These are phyloP conservation scores for Dromius quadrimaculatus DNA, from an alignment of 2,888 invertebrate genomes.

Conservation along the genomic window DNA sequence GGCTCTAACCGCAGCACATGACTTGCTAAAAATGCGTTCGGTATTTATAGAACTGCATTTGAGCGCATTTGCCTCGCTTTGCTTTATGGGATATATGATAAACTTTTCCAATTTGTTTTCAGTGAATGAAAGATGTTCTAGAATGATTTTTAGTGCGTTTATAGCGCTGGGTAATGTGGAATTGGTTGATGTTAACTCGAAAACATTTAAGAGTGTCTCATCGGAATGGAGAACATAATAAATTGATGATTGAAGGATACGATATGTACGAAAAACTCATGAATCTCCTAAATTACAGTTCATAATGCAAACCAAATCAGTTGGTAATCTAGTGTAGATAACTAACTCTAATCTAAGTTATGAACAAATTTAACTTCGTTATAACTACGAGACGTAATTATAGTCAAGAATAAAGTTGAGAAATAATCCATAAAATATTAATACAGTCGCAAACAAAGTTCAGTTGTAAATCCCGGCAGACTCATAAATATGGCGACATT, in stretches of 20 bases:
- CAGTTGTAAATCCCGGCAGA: conserved; percentile 8
- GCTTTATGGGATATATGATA: conserved; percentile 38
- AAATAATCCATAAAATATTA: conserved; percentile 30
- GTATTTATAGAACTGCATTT: conserved; percentile 36
- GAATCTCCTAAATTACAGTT: too few species aligned
- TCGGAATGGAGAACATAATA: too few species aligned
- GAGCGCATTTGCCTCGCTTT: conserved; percentile 10
- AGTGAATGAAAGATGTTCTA: conserved; percentile 2
- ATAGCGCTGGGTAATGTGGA: conserved; percentile 15
- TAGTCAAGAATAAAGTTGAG: not conserved
- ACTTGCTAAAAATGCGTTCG: conserved; percentile 40
- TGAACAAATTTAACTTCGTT: too few species aligned
- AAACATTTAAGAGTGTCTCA: too few species aligned
- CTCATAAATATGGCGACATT: conserved; percentile 42
- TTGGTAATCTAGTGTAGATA: too few species aligned
- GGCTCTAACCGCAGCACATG: not conserved
- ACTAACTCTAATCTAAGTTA: too few species aligned
- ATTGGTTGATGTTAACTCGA: conserved; percentile 16
- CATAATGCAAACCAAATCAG: too few species aligned
- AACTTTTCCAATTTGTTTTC: conserved; percentile 43
- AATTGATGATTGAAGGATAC: too few species aligned
- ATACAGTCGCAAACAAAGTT: conserved; percentile 5
- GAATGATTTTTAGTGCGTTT: not conserved
- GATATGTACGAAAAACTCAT: too few species aligned
- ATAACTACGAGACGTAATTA: too few species aligned